Conservation (phyloP, 2,888 invertebrate species). For the Aphrophora alni region DNA sequence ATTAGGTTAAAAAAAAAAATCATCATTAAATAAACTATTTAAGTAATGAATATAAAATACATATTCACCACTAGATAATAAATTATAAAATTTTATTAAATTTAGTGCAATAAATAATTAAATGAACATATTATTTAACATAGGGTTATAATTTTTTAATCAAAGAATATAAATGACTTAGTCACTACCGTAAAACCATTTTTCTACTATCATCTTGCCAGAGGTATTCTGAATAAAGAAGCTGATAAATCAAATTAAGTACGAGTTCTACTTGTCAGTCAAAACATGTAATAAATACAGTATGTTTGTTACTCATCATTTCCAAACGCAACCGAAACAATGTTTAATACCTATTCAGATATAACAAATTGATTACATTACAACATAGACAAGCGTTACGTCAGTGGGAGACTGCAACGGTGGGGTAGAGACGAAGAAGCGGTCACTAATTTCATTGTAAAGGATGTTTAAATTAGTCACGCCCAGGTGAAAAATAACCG, state of each 20-base stretch:
- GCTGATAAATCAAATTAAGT: background rate
- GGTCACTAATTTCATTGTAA: slow-evolving; percentile 25
- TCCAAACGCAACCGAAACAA: background rate
- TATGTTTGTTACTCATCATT: background rate
- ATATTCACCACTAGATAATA: no score
- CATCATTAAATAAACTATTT: no score
- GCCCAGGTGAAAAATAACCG: slow-evolving; percentile 6
- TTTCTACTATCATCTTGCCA: background rate
- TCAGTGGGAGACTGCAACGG: background rate
- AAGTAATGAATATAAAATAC: no score
- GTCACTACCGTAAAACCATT: no score
- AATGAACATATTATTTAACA: no score
- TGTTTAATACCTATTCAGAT: background rate
- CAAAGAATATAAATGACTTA: no score
- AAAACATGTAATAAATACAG: background rate
- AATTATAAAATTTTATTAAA: no score
- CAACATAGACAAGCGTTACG: background rate
- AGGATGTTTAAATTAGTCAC: slow-evolving; percentile 39
- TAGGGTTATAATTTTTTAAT: no score
- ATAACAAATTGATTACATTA: background rate
- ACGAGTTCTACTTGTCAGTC: background rate
- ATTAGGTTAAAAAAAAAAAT: no score
- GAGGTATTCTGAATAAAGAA: no score
- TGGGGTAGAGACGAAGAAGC: slow-evolving; percentile 1
- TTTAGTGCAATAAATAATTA: no score